Conservation (phyloP, 2,888 invertebrate species). For the Schrankia costaestrigalis region DNA sequence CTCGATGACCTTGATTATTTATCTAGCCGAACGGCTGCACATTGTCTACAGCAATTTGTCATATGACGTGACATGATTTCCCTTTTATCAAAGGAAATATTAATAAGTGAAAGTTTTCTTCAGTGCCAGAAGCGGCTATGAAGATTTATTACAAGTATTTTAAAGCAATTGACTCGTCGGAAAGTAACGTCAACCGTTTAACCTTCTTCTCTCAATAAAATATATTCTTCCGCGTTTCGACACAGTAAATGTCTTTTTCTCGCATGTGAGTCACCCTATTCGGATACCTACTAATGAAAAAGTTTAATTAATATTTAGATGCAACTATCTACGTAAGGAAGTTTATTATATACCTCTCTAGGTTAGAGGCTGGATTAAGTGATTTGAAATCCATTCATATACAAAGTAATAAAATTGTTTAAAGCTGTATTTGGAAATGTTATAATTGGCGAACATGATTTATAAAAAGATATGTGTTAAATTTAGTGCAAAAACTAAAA, state of each 20-base stretch:
- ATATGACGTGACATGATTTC: conserved; percentile 59
- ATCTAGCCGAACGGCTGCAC: conserved; percentile 51
- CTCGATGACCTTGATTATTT: conserved; percentile 58
- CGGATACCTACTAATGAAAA: conserved; percentile 48
- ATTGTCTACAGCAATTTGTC: conserved; percentile 50
- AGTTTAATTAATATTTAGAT: conserved; percentile 40
- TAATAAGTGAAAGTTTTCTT: conserved; percentile 61
- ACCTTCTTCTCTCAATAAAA: conserved; percentile 48
- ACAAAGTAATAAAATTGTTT: too few species aligned
- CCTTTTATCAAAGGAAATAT: conserved; percentile 63
- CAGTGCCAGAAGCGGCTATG: conserved; percentile 32
- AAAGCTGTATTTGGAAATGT: too few species aligned
- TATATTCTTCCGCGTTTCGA: conserved; percentile 48
- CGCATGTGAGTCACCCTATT: conserved; percentile 38
- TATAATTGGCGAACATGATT: too few species aligned
- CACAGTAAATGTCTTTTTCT: conserved; percentile 29
- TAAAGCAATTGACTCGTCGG: conserved; percentile 37
- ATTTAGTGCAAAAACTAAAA: too few species aligned
- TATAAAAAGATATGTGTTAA: too few species aligned
- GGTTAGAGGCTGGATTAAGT: too few species aligned
- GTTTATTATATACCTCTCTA: too few species aligned
- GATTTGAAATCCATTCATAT: too few species aligned
- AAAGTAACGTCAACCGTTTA: conserved; percentile 47
- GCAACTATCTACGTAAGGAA: too few species aligned
- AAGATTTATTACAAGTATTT: conserved; percentile 40